Evolutionary conservation across 2,888 invertebrate species (phyloP), one percentile per base, ranked within the genome.

Genomic region (Acanthacorydalis orientalis): DNA sequence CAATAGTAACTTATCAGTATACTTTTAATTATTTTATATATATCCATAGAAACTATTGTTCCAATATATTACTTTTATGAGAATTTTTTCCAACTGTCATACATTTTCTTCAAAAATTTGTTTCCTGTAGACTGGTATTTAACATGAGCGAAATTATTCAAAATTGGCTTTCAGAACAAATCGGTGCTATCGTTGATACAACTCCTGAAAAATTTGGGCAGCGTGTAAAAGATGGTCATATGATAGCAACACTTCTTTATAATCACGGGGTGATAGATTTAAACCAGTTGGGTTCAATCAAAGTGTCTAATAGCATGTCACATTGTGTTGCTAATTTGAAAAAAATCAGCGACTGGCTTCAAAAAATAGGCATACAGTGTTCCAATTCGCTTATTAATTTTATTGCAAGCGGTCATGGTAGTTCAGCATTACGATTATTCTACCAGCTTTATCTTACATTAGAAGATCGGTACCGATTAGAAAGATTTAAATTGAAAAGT

Each of bases 401-500:
- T 46, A 66, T 78, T 12, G 69, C 70, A 50, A 63, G 66, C 47
- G 72, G 71, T 1, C 68, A 64, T 49, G 71, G 73, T 4, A 67
- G 70, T 8, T 60, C 71, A 1, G 61, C 75, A 7, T 60, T 77
- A 4, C 68, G 73, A 32, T 56, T 80, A 1, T 75, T 78, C 57
- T 78, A 78, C 59, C 72, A 75, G 59, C 59, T 80, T 4, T 79
- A 75, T 56, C 62, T 79, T 8, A 68, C 69, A 51, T 62, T 80
- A 44, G 75, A 78, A 53, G 72, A 71, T 56, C 74, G 69, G 57
- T 73, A 74, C 54, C 67, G 70, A 42, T 76, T 74, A 54, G 68
- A 74, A 31, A 69, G 71, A 51, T 59, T 64, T 48, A 71, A 72
- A 54, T 58, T 62, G 33, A 60, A 57, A 55, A 61, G 68, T 12